phyloP scores from a whole-genome alignment of 2,113 vertebrate species.

The Toxotes chatareus region DNA sequence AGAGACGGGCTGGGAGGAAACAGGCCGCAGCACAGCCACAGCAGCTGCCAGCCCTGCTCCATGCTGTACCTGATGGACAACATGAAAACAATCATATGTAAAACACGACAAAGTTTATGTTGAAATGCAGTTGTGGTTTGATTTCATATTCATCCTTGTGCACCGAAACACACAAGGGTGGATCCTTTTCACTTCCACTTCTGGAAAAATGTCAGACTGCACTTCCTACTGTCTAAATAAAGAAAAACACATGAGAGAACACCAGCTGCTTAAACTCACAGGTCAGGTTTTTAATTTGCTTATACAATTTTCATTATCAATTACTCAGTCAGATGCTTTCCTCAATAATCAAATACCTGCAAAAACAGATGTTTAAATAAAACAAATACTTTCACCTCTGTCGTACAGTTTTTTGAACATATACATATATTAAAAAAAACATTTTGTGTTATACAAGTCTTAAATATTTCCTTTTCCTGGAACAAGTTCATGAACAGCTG shows the following conservation, averaged over 20 bases:
- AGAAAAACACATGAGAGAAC: neutral
- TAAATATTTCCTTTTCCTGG: too few species aligned
- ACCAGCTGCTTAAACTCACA: neutral
- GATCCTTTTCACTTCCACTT: neutral
- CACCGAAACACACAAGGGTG: neutral
- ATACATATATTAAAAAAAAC: too few species aligned
- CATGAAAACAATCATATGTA: neutral
- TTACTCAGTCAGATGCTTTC: neutral
- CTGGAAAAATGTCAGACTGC: neutral
- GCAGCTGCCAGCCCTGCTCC: slow-evolving; percentile 94
- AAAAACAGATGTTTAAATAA: too few species aligned
- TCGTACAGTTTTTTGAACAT: too few species aligned
- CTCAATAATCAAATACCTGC: too few species aligned
- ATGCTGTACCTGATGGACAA: slow-evolving; percentile 86
- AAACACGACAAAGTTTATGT: neutral
- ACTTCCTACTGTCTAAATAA: slow-evolving; percentile 8
- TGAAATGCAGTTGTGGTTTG: neutral
- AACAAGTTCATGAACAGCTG: neutral
- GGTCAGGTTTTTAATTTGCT: neutral
- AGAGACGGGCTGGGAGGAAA: slow-evolving; percentile 91
- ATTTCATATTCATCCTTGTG: neutral
- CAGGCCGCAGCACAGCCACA: slow-evolving; percentile 96
- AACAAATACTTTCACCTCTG: too few species aligned
- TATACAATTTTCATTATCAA: neutral
- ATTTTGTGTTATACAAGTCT: neutral